These are phyloP conservation scores for Mixornis gularis DNA, from an alignment of 2,113 vertebrate genomes.

Conservation along the genomic window DNA sequence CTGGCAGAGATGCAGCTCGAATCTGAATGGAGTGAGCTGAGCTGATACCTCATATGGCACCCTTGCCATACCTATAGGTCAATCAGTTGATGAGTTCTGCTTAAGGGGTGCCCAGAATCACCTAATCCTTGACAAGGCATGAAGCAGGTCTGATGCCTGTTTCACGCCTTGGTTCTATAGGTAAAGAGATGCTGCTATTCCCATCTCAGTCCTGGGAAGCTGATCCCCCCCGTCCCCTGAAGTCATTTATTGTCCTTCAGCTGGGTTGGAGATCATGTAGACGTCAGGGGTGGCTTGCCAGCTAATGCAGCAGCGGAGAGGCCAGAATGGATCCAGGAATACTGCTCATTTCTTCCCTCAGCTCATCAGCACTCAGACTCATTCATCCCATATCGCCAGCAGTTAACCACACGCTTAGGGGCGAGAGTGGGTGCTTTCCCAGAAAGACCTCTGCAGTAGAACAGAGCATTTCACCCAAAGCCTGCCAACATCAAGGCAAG, in stretches of 20 bases:
- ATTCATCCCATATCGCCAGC: accelerated
- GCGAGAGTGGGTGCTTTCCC: constrained; percentile 29
- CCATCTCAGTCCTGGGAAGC: background rate
- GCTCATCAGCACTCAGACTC: background rate
- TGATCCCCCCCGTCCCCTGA: background rate
- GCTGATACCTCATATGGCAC: background rate
- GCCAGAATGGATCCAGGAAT: background rate
- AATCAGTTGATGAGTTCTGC: background rate
- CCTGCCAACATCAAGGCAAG: background rate
- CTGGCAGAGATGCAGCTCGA: background rate
- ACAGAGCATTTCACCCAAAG: background rate
- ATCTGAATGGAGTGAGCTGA: background rate
- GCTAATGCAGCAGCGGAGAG: background rate
- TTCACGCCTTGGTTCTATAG: background rate
- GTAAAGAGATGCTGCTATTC: background rate
- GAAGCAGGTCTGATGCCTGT: background rate
- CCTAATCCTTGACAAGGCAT: background rate
- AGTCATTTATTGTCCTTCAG: background rate
- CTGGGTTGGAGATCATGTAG: background rate
- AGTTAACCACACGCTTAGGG: background rate
- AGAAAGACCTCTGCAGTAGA: background rate
- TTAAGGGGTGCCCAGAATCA: background rate
- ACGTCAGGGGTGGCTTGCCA: background rate
- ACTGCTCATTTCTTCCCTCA: constrained; percentile 23
- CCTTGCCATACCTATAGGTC: background rate